Base-by-base conservation (phyloP, 2,113 vertebrate species). In the Sturnus vulgaris region DNA sequence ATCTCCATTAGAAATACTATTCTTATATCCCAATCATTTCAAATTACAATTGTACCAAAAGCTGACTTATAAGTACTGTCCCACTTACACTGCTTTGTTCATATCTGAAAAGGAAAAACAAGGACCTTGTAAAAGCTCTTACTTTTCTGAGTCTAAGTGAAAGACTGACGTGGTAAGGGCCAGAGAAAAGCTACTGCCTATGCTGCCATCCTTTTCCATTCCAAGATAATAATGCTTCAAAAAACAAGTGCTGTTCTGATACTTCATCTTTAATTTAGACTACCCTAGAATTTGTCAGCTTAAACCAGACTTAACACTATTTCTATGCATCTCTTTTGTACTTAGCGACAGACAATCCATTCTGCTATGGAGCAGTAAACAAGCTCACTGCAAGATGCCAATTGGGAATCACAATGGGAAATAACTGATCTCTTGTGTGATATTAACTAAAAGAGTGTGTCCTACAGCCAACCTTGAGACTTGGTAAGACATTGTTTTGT, bases 401-500 rank as follows among this genome's bases (percentile, higher is more conserved):
- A 23, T 44, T 52, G 91, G 93, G 94, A 97, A 86, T 92, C 95
- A 81, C 91, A 69, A 95, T 87, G 86, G 97, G 95, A 96, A 97
- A 97, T 77, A 93, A 93, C 92, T 88, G 92, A 95, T 97, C 92
- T 97, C 94, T 53, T 83, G 83, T 93, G 93, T 92, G 91, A 92
- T 95, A 93, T 95, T 94, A 97, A 49, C 46, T 95, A 88, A 96
- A 96, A 95, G 22, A 18, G 4, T 81, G 44, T 88, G 90, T 97
- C 95, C 97, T 98, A 94, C 86, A 95, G 82, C 24, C 92, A 97
- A 95, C 97, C 96, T 97, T 97, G 93, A 97, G 82, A 90, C 60
- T 72, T 81, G 57, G 52, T 50, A 92, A 92, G 87, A 79, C 42
- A 66, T 31, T 79, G 9, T 56, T 92, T 92, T 82, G 37, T 92